Conservation (phyloP, 2,888 invertebrate species). For the Pedicia rivosa region DNA sequence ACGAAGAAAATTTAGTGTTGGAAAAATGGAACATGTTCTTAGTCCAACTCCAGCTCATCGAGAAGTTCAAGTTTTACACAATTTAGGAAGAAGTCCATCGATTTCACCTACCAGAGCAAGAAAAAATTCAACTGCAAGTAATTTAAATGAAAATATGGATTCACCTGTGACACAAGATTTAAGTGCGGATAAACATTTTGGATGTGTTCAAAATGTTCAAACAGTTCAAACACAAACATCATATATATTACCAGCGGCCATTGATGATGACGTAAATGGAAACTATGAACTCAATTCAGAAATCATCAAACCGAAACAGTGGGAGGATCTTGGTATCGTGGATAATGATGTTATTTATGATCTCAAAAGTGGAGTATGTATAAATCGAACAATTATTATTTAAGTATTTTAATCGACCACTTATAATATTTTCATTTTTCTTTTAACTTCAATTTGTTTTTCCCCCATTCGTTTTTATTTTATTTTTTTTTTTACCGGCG, state of each 20-base stretch:
- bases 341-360: conserved; percentile 43
- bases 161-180: conserved; percentile 1
- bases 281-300: too few species aligned
- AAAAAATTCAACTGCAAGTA: conserved; percentile 5
- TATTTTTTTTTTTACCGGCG: too few species aligned
- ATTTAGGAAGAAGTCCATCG: conserved; percentile 45
- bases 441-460: too few species aligned
- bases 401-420: too few species aligned
- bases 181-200: background rate
- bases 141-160: background rate
- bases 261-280: background rate
- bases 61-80: conserved; percentile 50
- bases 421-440: too few species aligned
- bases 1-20: conserved; percentile 19
- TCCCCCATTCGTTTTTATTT: too few species aligned
- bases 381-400: background rate
- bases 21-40: conserved; percentile 33
- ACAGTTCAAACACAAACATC: conserved; percentile 1
- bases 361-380: conserved; percentile 50
- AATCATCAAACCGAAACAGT: conserved; percentile 25
- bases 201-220: background rate
- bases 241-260: background rate
- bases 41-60: conserved; percentile 37
- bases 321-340: conserved; percentile 47
- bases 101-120: conserved; percentile 34